A percentile compares a stretch with the other conserved stretches of the same genome.
Evolutionary conservation across 2,797 vertebrate species (phyloP).

Genomic region (Octomys mimax): DNA sequence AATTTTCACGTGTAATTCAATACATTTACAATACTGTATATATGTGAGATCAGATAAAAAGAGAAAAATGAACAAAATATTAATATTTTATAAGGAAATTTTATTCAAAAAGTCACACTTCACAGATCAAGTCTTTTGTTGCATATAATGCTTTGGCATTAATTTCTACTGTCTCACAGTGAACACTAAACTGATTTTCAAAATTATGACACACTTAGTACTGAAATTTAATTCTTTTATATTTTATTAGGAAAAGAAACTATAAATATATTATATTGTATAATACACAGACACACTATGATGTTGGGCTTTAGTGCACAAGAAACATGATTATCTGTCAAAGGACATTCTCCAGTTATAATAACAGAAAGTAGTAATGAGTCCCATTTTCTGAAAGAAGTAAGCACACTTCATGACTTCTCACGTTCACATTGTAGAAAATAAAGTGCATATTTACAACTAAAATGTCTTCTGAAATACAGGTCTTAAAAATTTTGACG

Average conservation of each 20-base stretch:
- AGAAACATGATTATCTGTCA: constrained; percentile 62
- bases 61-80: not conserved
- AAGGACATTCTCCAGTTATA: constrained; percentile 66
- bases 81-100: not conserved
- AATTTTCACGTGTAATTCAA: not conserved
- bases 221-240: not conserved
- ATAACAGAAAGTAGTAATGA: constrained; percentile 51
- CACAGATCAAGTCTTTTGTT: not conserved
- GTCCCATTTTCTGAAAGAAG: not conserved
- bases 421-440: not conserved
- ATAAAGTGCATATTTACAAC: constrained; percentile 33
- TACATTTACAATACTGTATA: not conserved
- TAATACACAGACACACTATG: constrained; percentile 43
- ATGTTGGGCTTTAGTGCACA: constrained; percentile 61
- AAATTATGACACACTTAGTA: not conserved
- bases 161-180: not conserved
- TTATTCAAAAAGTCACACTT: not conserved
- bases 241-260: constrained; percentile 61
- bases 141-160: rapidly evolving
- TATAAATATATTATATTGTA: constrained; percentile 56
- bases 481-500: not conserved
- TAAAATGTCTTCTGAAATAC: constrained; percentile 32
- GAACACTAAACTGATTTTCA: not conserved
- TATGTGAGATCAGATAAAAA: not conserved
- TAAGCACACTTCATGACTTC: constrained; percentile 37